phyloP scores from a whole-genome alignment of 2,888 invertebrate species.

The Drosophila nigricruria region DNA sequence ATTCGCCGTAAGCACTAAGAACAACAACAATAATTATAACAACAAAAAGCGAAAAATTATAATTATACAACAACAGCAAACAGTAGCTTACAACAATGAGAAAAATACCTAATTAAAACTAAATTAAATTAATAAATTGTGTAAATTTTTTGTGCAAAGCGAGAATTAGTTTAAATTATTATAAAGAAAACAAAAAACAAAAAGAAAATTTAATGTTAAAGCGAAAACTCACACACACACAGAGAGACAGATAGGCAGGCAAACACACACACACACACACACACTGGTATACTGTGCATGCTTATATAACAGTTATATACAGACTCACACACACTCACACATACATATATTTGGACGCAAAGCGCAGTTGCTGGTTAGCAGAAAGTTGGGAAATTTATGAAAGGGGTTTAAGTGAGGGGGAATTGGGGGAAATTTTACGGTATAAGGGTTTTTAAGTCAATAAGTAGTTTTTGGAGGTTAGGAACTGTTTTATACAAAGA shows the following conservation, averaged over 20 bases:
- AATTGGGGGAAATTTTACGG: constrained; percentile 32
- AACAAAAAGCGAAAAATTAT: constrained; percentile 51
- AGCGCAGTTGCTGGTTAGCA: constrained; percentile 66
- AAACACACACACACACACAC: constrained; percentile 21
- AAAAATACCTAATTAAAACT: constrained; percentile 54
- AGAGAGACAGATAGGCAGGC: constrained; percentile 19
- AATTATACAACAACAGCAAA: constrained; percentile 63
- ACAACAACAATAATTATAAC: constrained; percentile 58
- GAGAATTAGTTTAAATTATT: constrained; percentile 78
- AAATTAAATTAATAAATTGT: constrained; percentile 71
- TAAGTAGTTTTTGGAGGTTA: constrained; percentile 64
- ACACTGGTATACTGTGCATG: constrained; percentile 67
- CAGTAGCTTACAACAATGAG: constrained; percentile 56
- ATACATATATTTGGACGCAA: constrained; percentile 70
- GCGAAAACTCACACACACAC: constrained; percentile 34
- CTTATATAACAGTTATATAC: constrained; percentile 57
- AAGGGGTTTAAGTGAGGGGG: not conserved
- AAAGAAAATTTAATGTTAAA: constrained; percentile 53
- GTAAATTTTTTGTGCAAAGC: constrained; percentile 77
- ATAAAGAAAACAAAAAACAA: constrained; percentile 33
- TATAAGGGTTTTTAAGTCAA: constrained; percentile 45
- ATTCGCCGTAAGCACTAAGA: constrained; percentile 67
- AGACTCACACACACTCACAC: constrained; percentile 26
- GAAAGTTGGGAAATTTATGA: not conserved
- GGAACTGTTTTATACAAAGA: constrained; percentile 37